Percentiles rank a stretch among this genome's conserved stretches.
phyloP scores from a whole-genome alignment of 2,113 vertebrate genomes.

The Mugil cephalus region DNA sequence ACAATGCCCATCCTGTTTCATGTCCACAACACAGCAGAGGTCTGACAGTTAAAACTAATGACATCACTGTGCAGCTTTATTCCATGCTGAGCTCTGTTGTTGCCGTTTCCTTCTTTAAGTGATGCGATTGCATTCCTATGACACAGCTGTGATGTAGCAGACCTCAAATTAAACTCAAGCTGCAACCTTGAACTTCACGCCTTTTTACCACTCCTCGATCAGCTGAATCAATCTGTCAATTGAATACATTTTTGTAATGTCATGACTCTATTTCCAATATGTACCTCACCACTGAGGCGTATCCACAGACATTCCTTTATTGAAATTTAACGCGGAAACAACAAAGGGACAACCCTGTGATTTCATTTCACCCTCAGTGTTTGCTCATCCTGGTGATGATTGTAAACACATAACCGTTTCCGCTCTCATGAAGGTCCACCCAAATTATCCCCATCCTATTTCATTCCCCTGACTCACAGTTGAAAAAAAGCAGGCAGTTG shows the following conservation, averaged over 20 bases:
- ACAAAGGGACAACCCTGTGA: too few relatives aligned
- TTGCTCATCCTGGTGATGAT: background rate
- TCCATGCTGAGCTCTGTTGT: constrained; percentile 3
- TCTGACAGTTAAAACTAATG: constrained; percentile 21
- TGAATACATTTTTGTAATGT: too few relatives aligned
- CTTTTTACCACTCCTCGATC: too few relatives aligned
- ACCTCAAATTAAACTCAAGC: background rate
- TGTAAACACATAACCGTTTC: background rate
- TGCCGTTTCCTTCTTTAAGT: background rate
- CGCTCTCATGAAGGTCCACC: background rate
- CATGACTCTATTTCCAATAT: too few relatives aligned
- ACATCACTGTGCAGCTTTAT: constrained; percentile 17
- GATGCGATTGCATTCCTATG: too few relatives aligned
- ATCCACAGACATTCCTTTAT: too few relatives aligned
- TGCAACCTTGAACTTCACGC: too few relatives aligned
- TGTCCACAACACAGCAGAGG: constrained; percentile 10
- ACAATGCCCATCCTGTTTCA: constrained; percentile 16
- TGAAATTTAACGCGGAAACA: too few relatives aligned
- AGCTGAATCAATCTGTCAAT: too few relatives aligned
- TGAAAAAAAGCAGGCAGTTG: background rate
- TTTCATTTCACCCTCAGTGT: too few relatives aligned
- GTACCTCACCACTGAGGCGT: too few relatives aligned
- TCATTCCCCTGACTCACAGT: background rate
- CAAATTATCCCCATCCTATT: background rate
- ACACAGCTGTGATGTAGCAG: background rate